These are phyloP conservation scores for Onychomys leucogaster DNA, from an alignment of 2,797 vertebrate species.

Conservation along the genomic window DNA sequence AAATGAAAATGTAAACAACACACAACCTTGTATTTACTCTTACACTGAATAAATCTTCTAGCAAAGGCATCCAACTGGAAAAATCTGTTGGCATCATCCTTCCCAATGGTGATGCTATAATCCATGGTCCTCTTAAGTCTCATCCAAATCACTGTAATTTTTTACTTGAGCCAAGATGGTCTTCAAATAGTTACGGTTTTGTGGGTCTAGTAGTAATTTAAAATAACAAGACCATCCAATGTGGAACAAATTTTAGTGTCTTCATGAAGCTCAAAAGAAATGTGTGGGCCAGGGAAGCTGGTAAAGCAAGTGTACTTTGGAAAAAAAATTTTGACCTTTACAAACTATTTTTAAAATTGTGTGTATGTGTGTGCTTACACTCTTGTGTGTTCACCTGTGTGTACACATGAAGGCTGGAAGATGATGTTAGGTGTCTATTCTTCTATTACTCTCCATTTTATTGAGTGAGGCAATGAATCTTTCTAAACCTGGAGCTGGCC, in stretches of 20 bases:
- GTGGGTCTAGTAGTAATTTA: background rate
- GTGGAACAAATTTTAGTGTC: background rate
- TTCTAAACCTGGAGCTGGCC: background rate
- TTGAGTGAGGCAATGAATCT: background rate
- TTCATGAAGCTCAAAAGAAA: background rate
- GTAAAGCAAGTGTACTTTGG: background rate
- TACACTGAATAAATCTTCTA: background rate
- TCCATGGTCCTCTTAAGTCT: background rate
- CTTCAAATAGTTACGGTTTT: background rate
- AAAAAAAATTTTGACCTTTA: background rate
- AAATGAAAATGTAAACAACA: conserved; percentile 1
- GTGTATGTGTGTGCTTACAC: background rate
- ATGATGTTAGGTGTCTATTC: background rate
- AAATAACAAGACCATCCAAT: background rate
- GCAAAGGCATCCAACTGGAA: background rate
- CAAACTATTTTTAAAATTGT: background rate
- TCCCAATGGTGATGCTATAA: background rate
- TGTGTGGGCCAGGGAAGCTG: background rate
- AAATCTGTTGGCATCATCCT: background rate
- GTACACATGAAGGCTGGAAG: background rate
- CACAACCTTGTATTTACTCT: background rate
- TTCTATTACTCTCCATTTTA: background rate
- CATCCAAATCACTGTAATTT: background rate
- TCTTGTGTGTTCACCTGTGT: background rate
- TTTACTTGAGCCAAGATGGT: background rate